Evolutionary conservation across 2,888 invertebrate species (phyloP).

Genomic region (Drosophila atripex): DNA sequence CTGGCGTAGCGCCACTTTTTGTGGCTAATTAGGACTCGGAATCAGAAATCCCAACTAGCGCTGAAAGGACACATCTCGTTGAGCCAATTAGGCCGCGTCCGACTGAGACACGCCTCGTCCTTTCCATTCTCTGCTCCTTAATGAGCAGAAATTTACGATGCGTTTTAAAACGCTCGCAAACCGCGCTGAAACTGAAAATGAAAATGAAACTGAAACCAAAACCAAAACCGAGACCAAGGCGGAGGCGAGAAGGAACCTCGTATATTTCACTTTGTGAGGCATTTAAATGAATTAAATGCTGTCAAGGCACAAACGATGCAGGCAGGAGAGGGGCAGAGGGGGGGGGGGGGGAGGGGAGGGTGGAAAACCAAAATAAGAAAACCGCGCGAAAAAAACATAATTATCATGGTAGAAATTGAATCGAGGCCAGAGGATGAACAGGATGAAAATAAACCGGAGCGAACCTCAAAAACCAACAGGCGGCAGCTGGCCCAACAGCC

Average conservation of each 20-base stretch:
- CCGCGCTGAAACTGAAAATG: conserved; percentile 21
- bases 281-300: conserved; percentile 63
- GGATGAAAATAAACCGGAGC: conserved; percentile 30
- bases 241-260: conserved; percentile 10
- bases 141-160: conserved; percentile 49
- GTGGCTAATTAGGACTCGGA: neutral
- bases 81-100: conserved; percentile 29
- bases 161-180: conserved; percentile 39
- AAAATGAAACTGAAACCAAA: neutral
- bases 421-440: conserved; percentile 27
- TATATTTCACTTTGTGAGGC: conserved; percentile 46
- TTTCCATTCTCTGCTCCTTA: conserved; percentile 24
- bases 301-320: conserved; percentile 15
- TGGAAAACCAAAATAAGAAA: neutral
- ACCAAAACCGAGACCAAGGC: conserved; percentile 9
- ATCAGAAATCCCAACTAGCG: neutral
- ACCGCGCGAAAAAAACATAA: conserved; percentile 30
- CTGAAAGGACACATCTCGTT: conserved; percentile 11
- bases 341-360: neutral
- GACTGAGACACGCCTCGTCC: conserved; percentile 8
- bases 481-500: conserved; percentile 36
- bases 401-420: conserved; percentile 35
- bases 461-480: conserved; percentile 43
- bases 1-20: conserved; percentile 2
- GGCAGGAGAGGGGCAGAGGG: neutral